phyloP scores from a whole-genome alignment of 1,140 invertebrate genomes.

The Galleria mellonella region DNA sequence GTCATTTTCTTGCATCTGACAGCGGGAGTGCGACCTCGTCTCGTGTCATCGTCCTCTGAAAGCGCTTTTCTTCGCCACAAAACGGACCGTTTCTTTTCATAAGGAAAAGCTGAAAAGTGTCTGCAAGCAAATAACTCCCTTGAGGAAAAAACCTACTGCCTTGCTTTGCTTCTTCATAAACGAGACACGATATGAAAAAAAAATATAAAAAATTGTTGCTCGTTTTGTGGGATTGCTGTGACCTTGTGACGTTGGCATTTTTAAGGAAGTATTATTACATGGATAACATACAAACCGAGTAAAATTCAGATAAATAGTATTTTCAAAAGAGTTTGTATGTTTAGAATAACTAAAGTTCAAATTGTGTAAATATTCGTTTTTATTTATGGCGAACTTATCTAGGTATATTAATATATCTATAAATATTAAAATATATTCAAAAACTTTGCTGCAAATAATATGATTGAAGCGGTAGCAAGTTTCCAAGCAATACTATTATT shows the following conservation, averaged over 20 bases:
- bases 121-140: slow-evolving; percentile 71
- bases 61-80: slow-evolving; percentile 71
- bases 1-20: slow-evolving; percentile 61
- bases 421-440: no score
- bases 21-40: slow-evolving; percentile 65
- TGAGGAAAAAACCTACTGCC: slow-evolving; percentile 66
- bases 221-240: slow-evolving; percentile 9
- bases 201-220: slow-evolving; percentile 39
- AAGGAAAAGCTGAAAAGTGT: slow-evolving; percentile 71
- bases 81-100: slow-evolving; percentile 72
- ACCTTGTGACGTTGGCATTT: neutral
- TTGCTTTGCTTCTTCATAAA: slow-evolving; percentile 49
- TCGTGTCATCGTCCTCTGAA: slow-evolving; percentile 73
- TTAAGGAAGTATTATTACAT: no score
- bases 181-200: slow-evolving; percentile 55
- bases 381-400: no score
- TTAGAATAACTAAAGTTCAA: no score
- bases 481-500: slow-evolving; percentile 39
- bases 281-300: no score
- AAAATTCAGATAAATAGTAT: no score
- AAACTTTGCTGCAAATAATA: slow-evolving; percentile 26
- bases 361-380: no score
- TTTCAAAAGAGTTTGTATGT: no score
- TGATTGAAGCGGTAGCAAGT: slow-evolving; percentile 34
- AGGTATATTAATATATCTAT: no score